A percentile compares a stretch with the other conserved stretches of the same genome.
phyloP scores from a whole-genome alignment of 2,113 vertebrate genomes.

The Saccopteryx bilineata region DNA sequence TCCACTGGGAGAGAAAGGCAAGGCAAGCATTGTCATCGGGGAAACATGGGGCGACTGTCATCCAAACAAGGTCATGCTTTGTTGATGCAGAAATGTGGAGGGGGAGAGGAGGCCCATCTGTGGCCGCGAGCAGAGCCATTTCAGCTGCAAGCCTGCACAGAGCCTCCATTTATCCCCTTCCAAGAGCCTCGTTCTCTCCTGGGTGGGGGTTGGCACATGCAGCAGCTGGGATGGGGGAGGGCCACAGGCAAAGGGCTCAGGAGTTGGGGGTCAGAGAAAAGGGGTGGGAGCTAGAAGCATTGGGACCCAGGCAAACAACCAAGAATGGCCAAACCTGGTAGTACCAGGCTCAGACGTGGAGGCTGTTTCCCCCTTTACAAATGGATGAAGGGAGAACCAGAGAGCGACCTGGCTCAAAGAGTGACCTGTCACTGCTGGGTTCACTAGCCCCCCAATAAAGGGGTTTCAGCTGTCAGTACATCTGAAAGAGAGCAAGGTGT shows the following conservation, averaged over 20 bases:
- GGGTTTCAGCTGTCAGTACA: slow-evolving; percentile 19
- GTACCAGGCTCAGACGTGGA: slow-evolving; percentile 78
- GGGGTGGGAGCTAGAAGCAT: slow-evolving; percentile 78
- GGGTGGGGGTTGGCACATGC: slow-evolving; percentile 86
- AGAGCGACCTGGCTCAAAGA: neutral
- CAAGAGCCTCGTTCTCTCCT: slow-evolving; percentile 87
- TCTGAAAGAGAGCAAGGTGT: neutral
- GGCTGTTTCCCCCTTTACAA: slow-evolving; percentile 55
- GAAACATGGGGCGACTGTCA: slow-evolving; percentile 84
- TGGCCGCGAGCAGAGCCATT: slow-evolving; percentile 82
- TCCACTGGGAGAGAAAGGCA: slow-evolving; percentile 76
- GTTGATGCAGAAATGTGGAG: slow-evolving; percentile 87
- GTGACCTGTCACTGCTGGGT: slow-evolving; percentile 33
- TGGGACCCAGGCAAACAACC: slow-evolving; percentile 74
- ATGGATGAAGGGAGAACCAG: slow-evolving; percentile 14
- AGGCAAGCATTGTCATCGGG: slow-evolving; percentile 81
- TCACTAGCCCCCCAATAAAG: neutral
- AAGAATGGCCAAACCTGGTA: slow-evolving; percentile 76
- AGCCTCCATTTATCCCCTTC: slow-evolving; percentile 91
- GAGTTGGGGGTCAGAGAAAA: slow-evolving; percentile 75
- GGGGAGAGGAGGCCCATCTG: slow-evolving; percentile 91
- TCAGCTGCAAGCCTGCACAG: slow-evolving; percentile 90
- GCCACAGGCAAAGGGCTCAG: slow-evolving; percentile 66
- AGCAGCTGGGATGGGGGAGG: slow-evolving; percentile 88
- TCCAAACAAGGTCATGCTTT: slow-evolving; percentile 90